Evolutionary conservation across 2,113 vertebrate genomes (phyloP), one percentile per base, ranked within the genome.

Genomic region (Engystomops pustulosus): DNA sequence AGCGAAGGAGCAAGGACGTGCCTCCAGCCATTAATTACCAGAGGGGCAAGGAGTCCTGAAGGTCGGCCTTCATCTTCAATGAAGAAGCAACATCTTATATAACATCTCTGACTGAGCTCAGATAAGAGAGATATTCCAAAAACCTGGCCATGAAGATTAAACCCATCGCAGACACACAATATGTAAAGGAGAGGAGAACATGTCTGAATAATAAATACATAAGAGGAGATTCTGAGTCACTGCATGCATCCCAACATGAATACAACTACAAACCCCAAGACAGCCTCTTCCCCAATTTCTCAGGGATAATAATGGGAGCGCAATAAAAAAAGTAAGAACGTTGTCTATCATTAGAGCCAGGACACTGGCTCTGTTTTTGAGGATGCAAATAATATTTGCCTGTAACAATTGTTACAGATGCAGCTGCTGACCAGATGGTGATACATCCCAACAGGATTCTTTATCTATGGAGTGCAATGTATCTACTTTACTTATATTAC

Each of bases 391-490:
- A n/a, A n/a, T n/a, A 32, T 49, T 49, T 27, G 44, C 27, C 14
- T 51, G 14, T 49, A 30, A 49, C 14, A 30, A 74, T 74, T 49
- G 71, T 51, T 49, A n/a, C 45, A 20, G 44, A 30, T 10, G 17
- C 71, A 74, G 71, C 71, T 74, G 71, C 3, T 3, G 45, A 30
- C 71, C 71, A 74, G 71, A 74, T 74, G 71, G 17, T 14, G 69
- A 45, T 45, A 25, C 14, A 2, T 49, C 45, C 25, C 71, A 18
- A 8, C 9, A 27, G 23, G 41, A 27, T 38, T 1, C 70, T 9
- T 47, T 30, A 74, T 74, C 41, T 49, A 23, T 8, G 23, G 41
- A 47, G 41, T 41, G n/a, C n/a, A n/a, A n/a, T n/a, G n/a, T n/a
- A n/a, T n/a, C n/a, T n/a, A n/a, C n/a, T n/a, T n/a, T n/a, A n/a